Base-by-base conservation (phyloP, 2,113 vertebrate species). In the Oostethus manadensis region DNA sequence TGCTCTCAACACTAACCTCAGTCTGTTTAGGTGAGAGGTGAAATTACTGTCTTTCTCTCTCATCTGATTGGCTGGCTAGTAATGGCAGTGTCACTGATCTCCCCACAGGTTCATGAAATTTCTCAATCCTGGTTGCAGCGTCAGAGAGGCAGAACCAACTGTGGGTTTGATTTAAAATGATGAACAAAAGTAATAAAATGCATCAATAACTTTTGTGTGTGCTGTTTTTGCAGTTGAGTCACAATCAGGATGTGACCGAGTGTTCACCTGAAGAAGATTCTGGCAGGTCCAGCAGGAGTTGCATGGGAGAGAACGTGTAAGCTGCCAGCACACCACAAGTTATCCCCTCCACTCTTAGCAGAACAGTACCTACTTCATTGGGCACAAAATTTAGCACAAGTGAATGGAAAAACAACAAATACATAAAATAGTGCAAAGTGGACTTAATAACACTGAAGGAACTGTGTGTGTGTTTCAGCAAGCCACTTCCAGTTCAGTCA, bases 1-100 rank as follows among this genome's bases (percentile, higher is more conserved):
- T 47, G 72, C 68, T 57, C 54, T 84, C 53, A 62, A 57, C 17
- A 64, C 49, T 58, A 60, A 74, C 11, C 71, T 75, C 33, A 66
- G 43, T 62, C 54, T 79, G 22, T 78, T 84, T 45, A 81, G 77
- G 85, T 88, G 56, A 78, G 70, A 21, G 10, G 23, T 7, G 1
- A n/a, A 8, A 8, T 23, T 8, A 10, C 15, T 17, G 6, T 33
- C 8, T 47, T 3, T 4, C 2, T 33, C 8, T 47, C 5, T 4
- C 2, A 6, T 47, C 35, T 55, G n/a, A 51, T 1, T 23, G 16
- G 8, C 15, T 45, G 5, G 40, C 23, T 45, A 10, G 47, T 18
- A 5, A 10, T 20, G 8, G 51, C 17, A 1, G 7, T 40, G 0
- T 18, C 1, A 5, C 2, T 38, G 21, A 17, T 44, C 5, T 23